phyloP scores from a whole-genome alignment of 2,797 vertebrate species.

The Rhinichthys osculus region DNA sequence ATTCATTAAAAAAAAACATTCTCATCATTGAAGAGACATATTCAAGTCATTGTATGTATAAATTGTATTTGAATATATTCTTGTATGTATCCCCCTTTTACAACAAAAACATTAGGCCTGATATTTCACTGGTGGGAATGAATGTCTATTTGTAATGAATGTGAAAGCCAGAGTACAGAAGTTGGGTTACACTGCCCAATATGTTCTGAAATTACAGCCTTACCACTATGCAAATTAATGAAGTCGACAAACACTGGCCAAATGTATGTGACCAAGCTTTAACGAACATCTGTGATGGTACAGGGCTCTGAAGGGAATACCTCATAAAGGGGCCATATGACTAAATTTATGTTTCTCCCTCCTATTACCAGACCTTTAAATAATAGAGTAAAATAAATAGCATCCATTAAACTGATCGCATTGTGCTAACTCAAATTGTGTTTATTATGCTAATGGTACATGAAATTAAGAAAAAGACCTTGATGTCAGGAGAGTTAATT shows the following conservation, averaged over 20 bases:
- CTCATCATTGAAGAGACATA: background rate
- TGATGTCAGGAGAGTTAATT: conserved; percentile 99
- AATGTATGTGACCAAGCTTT: conserved; percentile 78
- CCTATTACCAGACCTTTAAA: conserved; percentile 95
- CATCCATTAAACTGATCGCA: conserved; percentile 98
- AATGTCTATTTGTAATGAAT: conserved; percentile 73
- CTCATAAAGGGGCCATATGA: conserved; percentile 88
- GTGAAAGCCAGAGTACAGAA: conserved; percentile 66
- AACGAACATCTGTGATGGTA: conserved; percentile 88
- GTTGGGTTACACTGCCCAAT: conserved; percentile 52
- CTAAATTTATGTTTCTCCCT: conserved; percentile 90
- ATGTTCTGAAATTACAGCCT: conserved; percentile 76
- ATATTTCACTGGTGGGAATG: conserved; percentile 66
- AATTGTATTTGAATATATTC: background rate
- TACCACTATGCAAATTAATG: conserved; percentile 79
- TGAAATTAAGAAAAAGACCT: conserved; percentile 99
- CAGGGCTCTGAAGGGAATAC: conserved; percentile 84
- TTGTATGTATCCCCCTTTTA: conserved; percentile 1
- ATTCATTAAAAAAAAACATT: background rate
- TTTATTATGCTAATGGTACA: conserved; percentile 99
- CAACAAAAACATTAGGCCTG: conserved; percentile 51
- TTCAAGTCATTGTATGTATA: background rate
- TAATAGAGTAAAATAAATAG: conserved; percentile 99
- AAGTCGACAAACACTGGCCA: conserved; percentile 76
- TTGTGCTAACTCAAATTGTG: conserved; percentile 99